Percentiles rank a stretch among this genome's conserved stretches.
Evolutionary conservation across 2,888 invertebrate species (phyloP).

Genomic region (Notocelia uddmanniana): DNA sequence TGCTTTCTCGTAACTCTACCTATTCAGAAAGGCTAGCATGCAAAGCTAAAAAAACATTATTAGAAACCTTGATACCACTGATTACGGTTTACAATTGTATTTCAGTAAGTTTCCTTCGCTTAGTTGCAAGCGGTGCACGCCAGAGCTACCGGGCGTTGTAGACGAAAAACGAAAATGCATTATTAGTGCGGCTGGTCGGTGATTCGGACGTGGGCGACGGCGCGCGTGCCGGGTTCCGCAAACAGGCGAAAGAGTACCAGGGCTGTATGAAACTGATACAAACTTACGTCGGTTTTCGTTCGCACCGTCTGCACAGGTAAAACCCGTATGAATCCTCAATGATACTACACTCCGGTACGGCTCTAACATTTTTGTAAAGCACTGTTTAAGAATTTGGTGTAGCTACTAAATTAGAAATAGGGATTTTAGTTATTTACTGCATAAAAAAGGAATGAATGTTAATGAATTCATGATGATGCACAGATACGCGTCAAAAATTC

Average conservation of each 20-base stretch:
- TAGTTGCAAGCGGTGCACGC: slow-evolving; percentile 20
- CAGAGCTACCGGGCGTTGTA: slow-evolving; percentile 25
- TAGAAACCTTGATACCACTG: background rate
- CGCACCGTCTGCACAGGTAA: background rate
- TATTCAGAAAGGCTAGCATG: slow-evolving; percentile 16
- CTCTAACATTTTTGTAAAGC: slow-evolving; percentile 5
- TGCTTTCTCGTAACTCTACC: slow-evolving; percentile 28
- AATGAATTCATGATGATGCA: too few species aligned
- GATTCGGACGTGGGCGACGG: slow-evolving; percentile 30
- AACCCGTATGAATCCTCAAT: slow-evolving; percentile 15
- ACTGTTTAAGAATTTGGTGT: background rate
- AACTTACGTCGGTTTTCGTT: background rate
- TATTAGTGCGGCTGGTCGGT: slow-evolving; percentile 42
- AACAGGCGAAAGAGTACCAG: background rate
- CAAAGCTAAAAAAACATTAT: background rate
- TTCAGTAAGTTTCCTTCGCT: slow-evolving; percentile 12
- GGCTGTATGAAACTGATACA: background rate
- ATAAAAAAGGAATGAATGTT: too few species aligned
- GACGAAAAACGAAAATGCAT: slow-evolving; percentile 46
- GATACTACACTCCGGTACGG: slow-evolving; percentile 13
- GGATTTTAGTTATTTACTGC: background rate
- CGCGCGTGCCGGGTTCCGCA: slow-evolving; percentile 19
- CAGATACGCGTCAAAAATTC: too few species aligned
- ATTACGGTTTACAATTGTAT: slow-evolving; percentile 16
- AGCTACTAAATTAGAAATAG: background rate